phyloP scores from a whole-genome alignment of 2,113 vertebrate species.

The Arothron firmamentum region DNA sequence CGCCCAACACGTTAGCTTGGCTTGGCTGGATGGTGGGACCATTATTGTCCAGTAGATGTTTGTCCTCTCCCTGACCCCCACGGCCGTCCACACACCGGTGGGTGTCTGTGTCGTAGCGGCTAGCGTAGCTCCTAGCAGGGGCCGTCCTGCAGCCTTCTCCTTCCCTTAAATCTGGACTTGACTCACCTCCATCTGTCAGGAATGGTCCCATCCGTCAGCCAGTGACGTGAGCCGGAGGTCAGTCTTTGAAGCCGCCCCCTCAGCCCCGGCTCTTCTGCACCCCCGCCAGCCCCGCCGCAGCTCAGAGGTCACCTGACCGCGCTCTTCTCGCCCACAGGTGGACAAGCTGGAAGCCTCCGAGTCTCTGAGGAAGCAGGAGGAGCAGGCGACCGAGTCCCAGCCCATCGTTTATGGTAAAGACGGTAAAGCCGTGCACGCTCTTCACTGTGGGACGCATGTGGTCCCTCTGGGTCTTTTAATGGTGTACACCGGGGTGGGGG shows the following conservation, averaged over 20 bases:
- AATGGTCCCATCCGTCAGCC: slow-evolving; percentile 80
- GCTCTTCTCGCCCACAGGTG: slow-evolving; percentile 74
- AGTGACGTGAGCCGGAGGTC: slow-evolving; percentile 74
- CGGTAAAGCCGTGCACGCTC: no score
- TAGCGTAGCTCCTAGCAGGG: slow-evolving; percentile 41
- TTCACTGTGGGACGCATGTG: no score
- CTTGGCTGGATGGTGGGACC: slow-evolving; percentile 79
- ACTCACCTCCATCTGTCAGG: slow-evolving; percentile 71
- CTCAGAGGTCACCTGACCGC: slow-evolving; percentile 23
- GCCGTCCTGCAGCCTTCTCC: slow-evolving; percentile 26
- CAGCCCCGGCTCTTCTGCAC: slow-evolving; percentile 47
- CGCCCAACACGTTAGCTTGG: slow-evolving; percentile 47
- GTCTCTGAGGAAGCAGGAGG: slow-evolving; percentile 98
- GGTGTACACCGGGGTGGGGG: no score
- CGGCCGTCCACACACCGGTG: slow-evolving; percentile 20
- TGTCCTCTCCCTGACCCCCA: slow-evolving; percentile 38
- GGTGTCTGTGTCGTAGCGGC: slow-evolving; percentile 10
- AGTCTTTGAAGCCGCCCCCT: slow-evolving; percentile 61
- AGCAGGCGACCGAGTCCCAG: slow-evolving; percentile 96
- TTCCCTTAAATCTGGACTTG: slow-evolving; percentile 68
- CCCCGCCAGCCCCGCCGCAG: background rate
- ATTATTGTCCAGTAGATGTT: slow-evolving; percentile 57
- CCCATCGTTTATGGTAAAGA: slow-evolving; percentile 96
- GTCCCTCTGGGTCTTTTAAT: no score
- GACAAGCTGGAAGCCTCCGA: slow-evolving; percentile 98